Percentiles rank a stretch among this genome's conserved stretches.
phyloP scores from a whole-genome alignment of 2,888 invertebrate species.

The Galerucella calmariensis region DNA sequence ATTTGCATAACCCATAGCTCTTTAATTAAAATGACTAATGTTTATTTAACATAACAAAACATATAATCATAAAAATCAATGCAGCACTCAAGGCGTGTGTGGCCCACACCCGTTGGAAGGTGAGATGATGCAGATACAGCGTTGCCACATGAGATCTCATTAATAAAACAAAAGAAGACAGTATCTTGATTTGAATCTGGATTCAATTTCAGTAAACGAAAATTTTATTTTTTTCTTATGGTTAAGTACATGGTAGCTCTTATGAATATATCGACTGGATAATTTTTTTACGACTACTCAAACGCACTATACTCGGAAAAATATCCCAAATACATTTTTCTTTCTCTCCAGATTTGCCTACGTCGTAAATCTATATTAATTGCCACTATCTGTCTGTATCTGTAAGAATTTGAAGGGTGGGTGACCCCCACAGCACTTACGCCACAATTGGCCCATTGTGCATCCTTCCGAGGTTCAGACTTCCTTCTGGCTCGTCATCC shows the following conservation, averaged over 20 bases:
- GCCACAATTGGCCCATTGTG: no score
- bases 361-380: no score
- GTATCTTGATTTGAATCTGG: constrained; percentile 23
- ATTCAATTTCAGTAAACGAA: constrained; percentile 13
- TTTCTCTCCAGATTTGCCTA: no score
- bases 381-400: no score
- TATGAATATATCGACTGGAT: no score
- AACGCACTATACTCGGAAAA: no score
- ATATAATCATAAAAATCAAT: constrained; percentile 62
- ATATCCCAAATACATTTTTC: no score
- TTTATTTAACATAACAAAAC: constrained; percentile 65
- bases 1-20: constrained; percentile 61
- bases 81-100: constrained; percentile 52
- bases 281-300: not conserved
- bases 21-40: constrained; percentile 65
- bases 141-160: constrained; percentile 32
- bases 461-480: no score
- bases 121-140: constrained; percentile 40
- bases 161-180: constrained; percentile 31
- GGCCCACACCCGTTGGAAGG: constrained; percentile 58
- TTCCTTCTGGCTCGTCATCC: no score
- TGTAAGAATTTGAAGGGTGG: no score
- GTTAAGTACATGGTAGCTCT: not conserved
- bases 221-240: not conserved
- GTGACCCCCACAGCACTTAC: no score